These are phyloP conservation scores for Marisa cornuarietis DNA, from an alignment of 1,140 invertebrate species.

Conservation along the genomic window DNA sequence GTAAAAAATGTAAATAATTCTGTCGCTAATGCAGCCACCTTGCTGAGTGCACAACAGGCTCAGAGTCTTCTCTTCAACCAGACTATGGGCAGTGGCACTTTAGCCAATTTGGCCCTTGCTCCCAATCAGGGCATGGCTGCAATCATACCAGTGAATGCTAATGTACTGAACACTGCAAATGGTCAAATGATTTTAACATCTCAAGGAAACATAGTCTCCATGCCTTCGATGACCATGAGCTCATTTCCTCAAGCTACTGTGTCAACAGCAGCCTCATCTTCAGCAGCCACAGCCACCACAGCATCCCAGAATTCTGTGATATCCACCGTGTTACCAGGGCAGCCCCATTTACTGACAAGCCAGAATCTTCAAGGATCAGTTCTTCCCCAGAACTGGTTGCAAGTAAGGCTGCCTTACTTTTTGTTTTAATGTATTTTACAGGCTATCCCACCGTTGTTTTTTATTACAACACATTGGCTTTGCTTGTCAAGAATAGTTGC, in stretches of 20 bases:
- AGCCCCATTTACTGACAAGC: conserved; percentile 28
- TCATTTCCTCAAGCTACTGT: conserved; percentile 53
- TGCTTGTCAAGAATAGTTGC: not conserved
- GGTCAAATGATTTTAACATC: conserved; percentile 31
- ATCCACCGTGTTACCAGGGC: conserved; percentile 34
- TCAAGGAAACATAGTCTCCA: conserved; percentile 4
- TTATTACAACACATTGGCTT: not conserved
- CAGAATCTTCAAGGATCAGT: conserved; percentile 26
- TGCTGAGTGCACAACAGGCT: conserved; percentile 13
- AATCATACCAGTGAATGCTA: conserved; percentile 22
- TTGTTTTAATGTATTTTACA: not conserved
- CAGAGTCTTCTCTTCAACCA: conserved; percentile 21
- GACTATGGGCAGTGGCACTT: conserved; percentile 5
- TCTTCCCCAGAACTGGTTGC: conserved; percentile 49
- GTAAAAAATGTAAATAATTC: conserved; percentile 15
- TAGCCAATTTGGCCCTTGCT: conserved; percentile 23
- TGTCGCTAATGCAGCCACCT: conserved; percentile 11
- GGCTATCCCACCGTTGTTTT: not conserved
- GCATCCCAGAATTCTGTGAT: conserved; percentile 44
- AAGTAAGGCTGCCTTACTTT: conserved; percentile 23
- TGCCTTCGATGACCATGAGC: conserved; percentile 17
- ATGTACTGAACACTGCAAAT: conserved; percentile 31
- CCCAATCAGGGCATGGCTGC: conserved; percentile 22
- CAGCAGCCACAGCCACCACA: conserved; percentile 64
- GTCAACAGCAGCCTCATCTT: conserved; percentile 69